These are phyloP conservation scores for Centropyge bicolor DNA, from an alignment of 2,797 vertebrate genomes.

Conservation along the genomic window DNA sequence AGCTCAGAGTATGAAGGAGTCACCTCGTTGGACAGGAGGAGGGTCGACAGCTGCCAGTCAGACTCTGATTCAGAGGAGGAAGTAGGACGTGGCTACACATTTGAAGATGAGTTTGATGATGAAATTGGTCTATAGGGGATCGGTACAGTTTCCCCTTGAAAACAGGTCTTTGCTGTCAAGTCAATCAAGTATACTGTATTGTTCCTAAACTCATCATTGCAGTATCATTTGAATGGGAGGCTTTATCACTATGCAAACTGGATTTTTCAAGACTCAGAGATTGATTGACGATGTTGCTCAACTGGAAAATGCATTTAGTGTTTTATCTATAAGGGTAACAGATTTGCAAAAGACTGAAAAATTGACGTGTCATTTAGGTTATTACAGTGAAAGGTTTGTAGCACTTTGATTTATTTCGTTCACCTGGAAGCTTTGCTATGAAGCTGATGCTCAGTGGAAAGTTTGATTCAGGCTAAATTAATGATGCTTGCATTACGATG, in stretches of 20 bases:
- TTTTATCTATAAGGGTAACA: constrained; percentile 58
- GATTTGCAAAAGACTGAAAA: constrained; percentile 53
- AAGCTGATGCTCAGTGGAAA: constrained; percentile 56
- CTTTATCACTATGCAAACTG: constrained; percentile 64
- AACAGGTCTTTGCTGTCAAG: constrained; percentile 63
- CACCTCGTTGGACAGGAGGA: constrained; percentile 84
- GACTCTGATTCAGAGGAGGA: constrained; percentile 85
- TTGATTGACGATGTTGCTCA: constrained; percentile 66
- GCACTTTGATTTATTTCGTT: constrained; percentile 75
- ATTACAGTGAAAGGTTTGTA: constrained; percentile 65
- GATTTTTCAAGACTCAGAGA: constrained; percentile 52
- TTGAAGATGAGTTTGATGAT: constrained; percentile 90
- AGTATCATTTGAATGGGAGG: constrained; percentile 60
- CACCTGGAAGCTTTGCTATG: constrained; percentile 62
- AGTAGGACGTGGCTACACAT: constrained; percentile 83
- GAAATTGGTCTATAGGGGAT: constrained; percentile 88
- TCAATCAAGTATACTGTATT: constrained; percentile 61
- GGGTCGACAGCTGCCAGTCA: constrained; percentile 81
- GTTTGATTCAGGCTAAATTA: constrained; percentile 56
- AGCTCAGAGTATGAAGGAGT: constrained; percentile 86
- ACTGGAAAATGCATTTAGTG: constrained; percentile 68
- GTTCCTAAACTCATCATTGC: constrained; percentile 44
- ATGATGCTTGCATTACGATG: constrained; percentile 38
- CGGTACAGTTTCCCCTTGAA: constrained; percentile 15
- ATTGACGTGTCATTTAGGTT: constrained; percentile 23